These are phyloP conservation scores for Stenopsyche tienmushanensis DNA, from an alignment of 1,140 invertebrate genomes.

Conservation along the genomic window DNA sequence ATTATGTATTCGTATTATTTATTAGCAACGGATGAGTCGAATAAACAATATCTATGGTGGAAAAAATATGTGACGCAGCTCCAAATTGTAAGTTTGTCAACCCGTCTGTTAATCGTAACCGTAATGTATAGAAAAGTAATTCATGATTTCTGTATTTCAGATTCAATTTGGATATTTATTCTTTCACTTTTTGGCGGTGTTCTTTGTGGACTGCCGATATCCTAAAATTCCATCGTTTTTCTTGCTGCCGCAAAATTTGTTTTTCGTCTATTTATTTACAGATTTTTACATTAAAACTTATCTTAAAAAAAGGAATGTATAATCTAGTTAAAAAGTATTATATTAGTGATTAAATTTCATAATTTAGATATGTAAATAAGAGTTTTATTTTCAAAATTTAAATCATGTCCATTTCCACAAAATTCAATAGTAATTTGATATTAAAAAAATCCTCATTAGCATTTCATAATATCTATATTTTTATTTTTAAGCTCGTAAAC, in stretches of 20 bases:
- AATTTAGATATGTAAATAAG: no score
- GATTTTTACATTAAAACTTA: slow-evolving; percentile 72
- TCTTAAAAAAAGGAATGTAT: slow-evolving; percentile 43
- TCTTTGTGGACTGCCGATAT: slow-evolving; percentile 63
- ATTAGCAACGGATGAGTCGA: slow-evolving; percentile 62
- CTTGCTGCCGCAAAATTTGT: slow-evolving; percentile 55
- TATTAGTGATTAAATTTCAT: no score
- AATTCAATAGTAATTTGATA: no score
- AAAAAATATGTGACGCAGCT: slow-evolving; percentile 68
- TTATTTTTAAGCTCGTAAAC: no score
- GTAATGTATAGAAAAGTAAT: no score
- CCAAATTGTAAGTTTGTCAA: slow-evolving; percentile 62
- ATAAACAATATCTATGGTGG: slow-evolving; percentile 71
- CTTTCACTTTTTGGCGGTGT: slow-evolving; percentile 58
- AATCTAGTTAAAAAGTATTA: background rate
- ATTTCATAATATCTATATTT: no score
- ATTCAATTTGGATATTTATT: slow-evolving; percentile 62
- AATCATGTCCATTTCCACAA: no score
- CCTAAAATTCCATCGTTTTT: slow-evolving; percentile 51
- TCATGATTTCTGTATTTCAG: slow-evolving; percentile 55
- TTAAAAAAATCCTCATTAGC: no score
- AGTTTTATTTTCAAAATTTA: no score
- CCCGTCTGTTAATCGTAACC: no score
- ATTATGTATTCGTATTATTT: slow-evolving; percentile 70
- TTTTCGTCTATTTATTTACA: slow-evolving; percentile 66